Percentiles rank a stretch among this genome's conserved stretches.
Conservation (phyloP, 2,113 vertebrate genomes). For the Syngnathus typhle region DNA sequence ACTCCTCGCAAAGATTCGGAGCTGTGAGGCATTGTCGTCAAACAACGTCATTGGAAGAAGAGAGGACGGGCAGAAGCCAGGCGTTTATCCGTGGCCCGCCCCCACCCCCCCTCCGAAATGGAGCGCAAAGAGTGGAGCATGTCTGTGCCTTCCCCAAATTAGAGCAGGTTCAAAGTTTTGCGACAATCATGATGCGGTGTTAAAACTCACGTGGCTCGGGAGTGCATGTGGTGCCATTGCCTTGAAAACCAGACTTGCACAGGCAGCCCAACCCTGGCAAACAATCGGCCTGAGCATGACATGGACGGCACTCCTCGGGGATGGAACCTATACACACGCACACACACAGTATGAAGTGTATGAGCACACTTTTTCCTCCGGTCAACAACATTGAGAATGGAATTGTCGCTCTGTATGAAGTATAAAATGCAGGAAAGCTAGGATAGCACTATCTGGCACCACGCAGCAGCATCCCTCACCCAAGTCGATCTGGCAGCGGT, state of each 20-base stretch:
- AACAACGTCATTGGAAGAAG: no score
- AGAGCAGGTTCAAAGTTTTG: no score
- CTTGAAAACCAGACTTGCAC: conserved; percentile 79
- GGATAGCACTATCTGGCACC: not conserved
- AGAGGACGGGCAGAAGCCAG: no score
- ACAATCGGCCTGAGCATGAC: conserved; percentile 79
- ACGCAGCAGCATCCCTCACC: conserved; percentile 22
- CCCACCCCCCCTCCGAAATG: no score
- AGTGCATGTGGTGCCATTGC: conserved; percentile 79
- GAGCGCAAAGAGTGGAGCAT: no score
- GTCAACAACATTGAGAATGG: not conserved
- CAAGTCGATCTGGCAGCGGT: conserved; percentile 32
- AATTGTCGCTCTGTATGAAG: not conserved
- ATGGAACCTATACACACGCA: conserved; percentile 30
- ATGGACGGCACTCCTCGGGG: conserved; percentile 67
- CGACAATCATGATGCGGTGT: no score
- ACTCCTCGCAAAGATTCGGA: conserved; percentile 72
- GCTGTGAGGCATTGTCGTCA: conserved; percentile 54
- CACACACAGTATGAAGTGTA: not conserved
- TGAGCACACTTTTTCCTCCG: no score
- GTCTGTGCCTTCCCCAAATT: no score
- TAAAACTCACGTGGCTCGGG: conserved; percentile 49
- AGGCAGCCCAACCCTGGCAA: conserved; percentile 69
- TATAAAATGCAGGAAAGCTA: not conserved
- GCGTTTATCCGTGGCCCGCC: no score